Evolutionary conservation across 2,797 vertebrate genomes (phyloP).

Genomic region (Corythornis leucogaster): DNA sequence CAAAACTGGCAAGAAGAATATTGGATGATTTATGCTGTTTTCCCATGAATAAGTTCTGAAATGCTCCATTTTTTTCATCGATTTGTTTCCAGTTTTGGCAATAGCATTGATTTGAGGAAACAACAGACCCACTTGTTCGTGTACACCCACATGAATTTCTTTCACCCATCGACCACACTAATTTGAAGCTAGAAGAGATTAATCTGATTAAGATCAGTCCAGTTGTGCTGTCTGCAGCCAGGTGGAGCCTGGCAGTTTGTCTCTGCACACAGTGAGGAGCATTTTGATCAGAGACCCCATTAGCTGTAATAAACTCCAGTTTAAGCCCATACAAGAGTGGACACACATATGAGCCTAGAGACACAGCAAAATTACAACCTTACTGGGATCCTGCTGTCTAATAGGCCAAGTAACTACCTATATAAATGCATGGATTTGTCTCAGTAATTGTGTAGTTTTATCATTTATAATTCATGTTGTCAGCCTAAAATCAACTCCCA

Average conservation of each 20-base stretch:
- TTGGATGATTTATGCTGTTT: neutral
- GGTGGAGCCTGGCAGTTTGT: neutral
- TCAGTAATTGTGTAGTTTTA: neutral
- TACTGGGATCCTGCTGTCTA: neutral
- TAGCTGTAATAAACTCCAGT: neutral
- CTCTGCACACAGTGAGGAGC: neutral
- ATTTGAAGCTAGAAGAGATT: neutral
- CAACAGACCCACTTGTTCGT: neutral
- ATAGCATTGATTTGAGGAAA: neutral
- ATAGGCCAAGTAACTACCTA: neutral
- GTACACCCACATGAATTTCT: neutral
- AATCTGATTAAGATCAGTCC: neutral
- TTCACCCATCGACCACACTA: neutral
- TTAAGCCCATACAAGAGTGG: neutral
- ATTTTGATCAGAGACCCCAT: neutral
- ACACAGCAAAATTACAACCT: neutral
- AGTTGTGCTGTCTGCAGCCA: neutral
- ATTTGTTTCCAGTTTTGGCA: neutral
- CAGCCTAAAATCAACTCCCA: neutral
- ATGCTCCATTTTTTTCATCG: neutral
- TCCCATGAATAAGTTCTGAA: neutral
- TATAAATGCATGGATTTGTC: neutral
- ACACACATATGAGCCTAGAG: neutral
- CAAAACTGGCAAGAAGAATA: neutral
- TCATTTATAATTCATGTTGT: neutral